Conservation (phyloP, 2,113 vertebrate species). For the Leptobrachium ailaonicum region DNA sequence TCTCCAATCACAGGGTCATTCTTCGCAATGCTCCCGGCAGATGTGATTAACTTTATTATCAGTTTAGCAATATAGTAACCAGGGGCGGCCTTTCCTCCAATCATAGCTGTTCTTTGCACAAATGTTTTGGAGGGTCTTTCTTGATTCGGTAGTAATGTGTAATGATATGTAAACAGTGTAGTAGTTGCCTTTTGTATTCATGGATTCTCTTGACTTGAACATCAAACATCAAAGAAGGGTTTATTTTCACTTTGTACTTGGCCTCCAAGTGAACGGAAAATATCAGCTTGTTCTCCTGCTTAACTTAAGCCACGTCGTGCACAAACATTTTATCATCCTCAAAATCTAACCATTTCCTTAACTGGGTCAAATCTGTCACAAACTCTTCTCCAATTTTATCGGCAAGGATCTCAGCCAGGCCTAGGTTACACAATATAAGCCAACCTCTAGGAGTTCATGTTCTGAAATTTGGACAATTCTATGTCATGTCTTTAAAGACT, state of each 20-base stretch:
- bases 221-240: slow-evolving; percentile 73
- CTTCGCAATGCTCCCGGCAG: slow-evolving; percentile 78
- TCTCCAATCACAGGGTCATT: slow-evolving; percentile 80
- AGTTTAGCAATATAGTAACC: slow-evolving; percentile 91
- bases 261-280: slow-evolving; percentile 77
- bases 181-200: slow-evolving; percentile 85
- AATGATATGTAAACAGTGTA: slow-evolving; percentile 82
- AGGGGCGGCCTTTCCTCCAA: slow-evolving; percentile 86
- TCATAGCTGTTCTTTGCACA: slow-evolving; percentile 85
- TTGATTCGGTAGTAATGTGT: slow-evolving; percentile 85
- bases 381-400: slow-evolving; percentile 85
- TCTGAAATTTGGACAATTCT: slow-evolving; percentile 84
- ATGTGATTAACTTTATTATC: slow-evolving; percentile 87
- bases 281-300: slow-evolving; percentile 89
- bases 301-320: slow-evolving; percentile 82
- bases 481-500: slow-evolving; percentile 81
- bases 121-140: slow-evolving; percentile 75
- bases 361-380: slow-evolving; percentile 77
- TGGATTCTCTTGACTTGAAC: slow-evolving; percentile 88
- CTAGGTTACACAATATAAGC: slow-evolving; percentile 85
- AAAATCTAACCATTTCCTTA: slow-evolving; percentile 75
- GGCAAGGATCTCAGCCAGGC: slow-evolving; percentile 77
- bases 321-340: slow-evolving; percentile 74
- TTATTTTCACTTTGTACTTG: slow-evolving; percentile 80
- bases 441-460: slow-evolving; percentile 85